A percentile compares a stretch with the other conserved stretches of the same genome.
Evolutionary conservation across 1,140 invertebrate genomes (phyloP).

Genomic region (Drosophila lini): DNA sequence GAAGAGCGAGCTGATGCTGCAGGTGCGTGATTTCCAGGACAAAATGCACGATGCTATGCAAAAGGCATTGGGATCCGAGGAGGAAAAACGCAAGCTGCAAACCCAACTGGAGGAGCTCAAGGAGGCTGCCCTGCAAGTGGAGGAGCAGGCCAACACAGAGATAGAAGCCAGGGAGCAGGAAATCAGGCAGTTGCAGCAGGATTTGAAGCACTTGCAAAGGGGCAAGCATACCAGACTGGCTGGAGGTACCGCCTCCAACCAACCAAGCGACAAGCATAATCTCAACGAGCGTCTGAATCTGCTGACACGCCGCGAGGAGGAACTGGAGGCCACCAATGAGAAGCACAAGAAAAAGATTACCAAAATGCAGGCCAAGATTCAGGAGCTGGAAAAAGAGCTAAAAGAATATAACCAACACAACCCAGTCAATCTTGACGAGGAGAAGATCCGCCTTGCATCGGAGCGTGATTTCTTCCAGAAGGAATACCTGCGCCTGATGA

Average conservation of each 20-base stretch:
- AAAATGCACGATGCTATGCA: conserved; percentile 89
- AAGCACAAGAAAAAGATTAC: conserved; percentile 72
- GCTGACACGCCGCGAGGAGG: conserved; percentile 65
- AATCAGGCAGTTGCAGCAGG: conserved; percentile 44
- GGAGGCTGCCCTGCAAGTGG: conserved; percentile 87
- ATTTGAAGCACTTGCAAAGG: conserved; percentile 39
- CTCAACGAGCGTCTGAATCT: conserved; percentile 67
- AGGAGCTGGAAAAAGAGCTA: conserved; percentile 54
- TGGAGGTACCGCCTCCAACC: conserved; percentile 7
- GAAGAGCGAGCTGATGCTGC: conserved; percentile 85
- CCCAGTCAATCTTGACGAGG: conserved; percentile 60
- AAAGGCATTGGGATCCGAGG: conserved; percentile 86
- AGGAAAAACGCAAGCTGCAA: conserved; percentile 87
- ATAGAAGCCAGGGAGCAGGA: conserved; percentile 74
- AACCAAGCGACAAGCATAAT: conserved; percentile 56
- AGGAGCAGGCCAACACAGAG: conserved; percentile 85
- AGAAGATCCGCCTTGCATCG: conserved; percentile 69
- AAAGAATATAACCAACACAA: conserved; percentile 33
- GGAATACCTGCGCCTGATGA: conserved; percentile 73
- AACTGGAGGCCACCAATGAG: conserved; percentile 56
- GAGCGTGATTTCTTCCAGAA: conserved; percentile 82
- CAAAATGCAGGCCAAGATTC: conserved; percentile 59
- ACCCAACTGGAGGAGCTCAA: conserved; percentile 87
- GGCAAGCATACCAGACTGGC: conserved; percentile 18
- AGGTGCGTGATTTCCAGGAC: conserved; percentile 86